Base-by-base conservation (phyloP, 1,140 invertebrate species). In the Eubasilissa regina region DNA sequence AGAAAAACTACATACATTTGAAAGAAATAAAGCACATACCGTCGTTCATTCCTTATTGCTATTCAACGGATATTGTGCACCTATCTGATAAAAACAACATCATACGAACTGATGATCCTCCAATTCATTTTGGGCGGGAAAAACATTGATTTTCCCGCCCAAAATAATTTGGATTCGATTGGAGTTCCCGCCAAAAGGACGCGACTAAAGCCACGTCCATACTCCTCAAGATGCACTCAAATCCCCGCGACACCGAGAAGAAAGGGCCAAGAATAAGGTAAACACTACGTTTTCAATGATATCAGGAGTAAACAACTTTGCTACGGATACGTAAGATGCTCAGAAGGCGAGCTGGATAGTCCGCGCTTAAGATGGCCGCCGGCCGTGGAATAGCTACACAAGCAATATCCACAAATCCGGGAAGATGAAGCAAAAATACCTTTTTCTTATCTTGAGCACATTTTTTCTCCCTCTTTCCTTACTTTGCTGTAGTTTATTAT, bases 351-450 rank as follows among this genome's bases (percentile, higher is more conserved):
- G 15, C 47, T 68, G 44, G 43, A 68, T 43, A 0, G 47, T 25
- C 51, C 9, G 12, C 47, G 48, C 7, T 44, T 60, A 75, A 75
- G 73, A 75, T 75, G 73, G 73, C 73, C 43, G 73, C 73, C 43
- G 73, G 53, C 15, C 35, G 73, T 53, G 43, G 56, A 75, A 75
- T 47, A 75, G 73, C 73, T 19, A 75, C 73, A 56, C 73, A 75
- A 75, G 73, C 73, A 60, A 75, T 75, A 75, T 75, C 73, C 73
- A 75, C 73, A 75, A 75, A 75, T 75, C 73, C 73, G 35, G 56
- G 17, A n/a, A 75, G 73, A 75, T 75, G 73, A 75, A 60, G 73
- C 53, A 58, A 75, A 75, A 75, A 75, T 75, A 75, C 56, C 73
- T 60, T 73, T 75, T 53, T 60, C 73, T 75, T 75, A 75, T 75